Percentiles rank a stretch among this genome's conserved stretches.
phyloP scores from a whole-genome alignment of 2,888 invertebrate genomes.

The Stenolophus ochropezus region DNA sequence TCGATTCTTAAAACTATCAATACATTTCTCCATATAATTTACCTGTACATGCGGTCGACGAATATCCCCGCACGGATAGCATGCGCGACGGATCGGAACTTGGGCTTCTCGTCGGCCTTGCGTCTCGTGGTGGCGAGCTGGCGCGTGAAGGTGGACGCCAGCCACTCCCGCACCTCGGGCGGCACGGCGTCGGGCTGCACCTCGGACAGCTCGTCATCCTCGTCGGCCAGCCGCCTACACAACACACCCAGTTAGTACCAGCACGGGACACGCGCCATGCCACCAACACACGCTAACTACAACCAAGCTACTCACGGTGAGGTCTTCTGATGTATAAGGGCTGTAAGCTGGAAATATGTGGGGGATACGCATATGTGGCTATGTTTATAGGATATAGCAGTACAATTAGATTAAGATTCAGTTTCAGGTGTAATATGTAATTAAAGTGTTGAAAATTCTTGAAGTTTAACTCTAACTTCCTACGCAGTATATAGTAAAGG shows the following conservation, averaged over 20 bases:
- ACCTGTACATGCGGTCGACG: constrained; percentile 91
- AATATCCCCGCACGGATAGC: constrained; percentile 97
- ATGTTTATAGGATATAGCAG: too few species aligned
- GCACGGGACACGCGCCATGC: neutral
- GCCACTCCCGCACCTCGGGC: constrained; percentile 96
- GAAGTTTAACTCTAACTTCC: too few species aligned
- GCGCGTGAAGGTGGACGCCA: constrained; percentile 96
- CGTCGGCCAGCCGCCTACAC: constrained; percentile 86
- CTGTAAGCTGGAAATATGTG: too few species aligned
- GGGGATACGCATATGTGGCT: too few species aligned
- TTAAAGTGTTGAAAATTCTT: too few species aligned
- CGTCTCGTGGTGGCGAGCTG: constrained; percentile 87
- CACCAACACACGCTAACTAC: neutral
- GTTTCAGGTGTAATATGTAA: too few species aligned
- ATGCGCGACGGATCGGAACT: constrained; percentile 96
- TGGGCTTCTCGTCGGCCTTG: constrained; percentile 87
- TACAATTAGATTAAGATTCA: too few species aligned
- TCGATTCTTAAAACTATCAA: too few species aligned
- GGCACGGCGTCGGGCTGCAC: constrained; percentile 98
- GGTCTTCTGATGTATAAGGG: too few species aligned
- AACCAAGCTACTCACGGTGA: too few species aligned
- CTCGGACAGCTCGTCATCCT: constrained; percentile 96
- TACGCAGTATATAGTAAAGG: too few species aligned
- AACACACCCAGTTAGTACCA: neutral
- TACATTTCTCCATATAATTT: neutral